Conservation (phyloP, 2,888 invertebrate genomes). For the Plebejus argus region DNA sequence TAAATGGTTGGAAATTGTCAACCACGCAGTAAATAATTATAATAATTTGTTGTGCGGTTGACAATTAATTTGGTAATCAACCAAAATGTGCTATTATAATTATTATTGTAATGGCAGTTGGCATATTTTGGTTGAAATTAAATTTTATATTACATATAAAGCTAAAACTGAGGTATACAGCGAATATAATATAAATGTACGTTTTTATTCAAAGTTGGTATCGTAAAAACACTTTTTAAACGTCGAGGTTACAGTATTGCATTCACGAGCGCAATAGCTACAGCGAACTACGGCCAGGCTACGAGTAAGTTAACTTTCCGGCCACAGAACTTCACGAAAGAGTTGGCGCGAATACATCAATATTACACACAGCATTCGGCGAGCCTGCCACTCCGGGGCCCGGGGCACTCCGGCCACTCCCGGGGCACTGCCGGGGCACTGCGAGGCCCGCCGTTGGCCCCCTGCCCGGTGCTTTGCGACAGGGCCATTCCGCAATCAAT, state of each 20-base stretch:
- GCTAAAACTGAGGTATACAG: neutral
- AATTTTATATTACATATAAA: no score
- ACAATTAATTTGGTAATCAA: no score
- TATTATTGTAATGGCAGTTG: no score
- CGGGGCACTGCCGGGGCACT: neutral
- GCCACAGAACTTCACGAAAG: constrained; percentile 4
- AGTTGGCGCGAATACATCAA: constrained; percentile 11
- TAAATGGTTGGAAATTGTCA: no score
- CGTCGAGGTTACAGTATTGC: neutral
- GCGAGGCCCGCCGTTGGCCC: neutral
- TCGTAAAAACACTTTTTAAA: neutral
- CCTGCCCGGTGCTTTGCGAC: constrained; percentile 12
- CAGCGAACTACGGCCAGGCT: neutral
- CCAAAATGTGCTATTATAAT: no score
- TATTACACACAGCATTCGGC: neutral
- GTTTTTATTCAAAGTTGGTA: neutral
- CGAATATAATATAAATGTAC: no score
- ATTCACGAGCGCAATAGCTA: neutral
- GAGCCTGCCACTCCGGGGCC: neutral
- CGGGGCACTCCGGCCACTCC: neutral
- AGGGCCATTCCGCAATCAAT: constrained; percentile 16
- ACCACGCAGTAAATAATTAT: no score
- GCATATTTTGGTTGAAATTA: no score
- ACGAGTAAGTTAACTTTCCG: neutral
- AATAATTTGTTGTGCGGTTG: no score